phyloP scores from a whole-genome alignment of 2,113 vertebrate species.

The Poeciliopsis turrubarensis region DNA sequence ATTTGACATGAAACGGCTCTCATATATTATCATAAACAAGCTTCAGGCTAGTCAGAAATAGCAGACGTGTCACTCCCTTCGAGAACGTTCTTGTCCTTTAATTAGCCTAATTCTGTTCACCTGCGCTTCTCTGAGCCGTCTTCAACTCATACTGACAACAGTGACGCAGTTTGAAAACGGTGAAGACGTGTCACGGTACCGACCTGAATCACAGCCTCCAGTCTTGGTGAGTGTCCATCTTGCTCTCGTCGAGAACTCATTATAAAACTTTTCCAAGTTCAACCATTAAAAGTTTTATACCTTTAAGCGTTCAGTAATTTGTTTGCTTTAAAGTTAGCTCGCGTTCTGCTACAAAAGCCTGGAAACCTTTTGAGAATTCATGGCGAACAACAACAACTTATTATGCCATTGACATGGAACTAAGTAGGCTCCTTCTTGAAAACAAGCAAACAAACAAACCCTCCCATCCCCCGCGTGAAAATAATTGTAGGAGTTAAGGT shows the following conservation, averaged over 20 bases:
- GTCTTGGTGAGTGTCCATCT: constrained; percentile 49
- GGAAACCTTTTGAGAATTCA: not conserved
- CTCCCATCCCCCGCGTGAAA: not conserved
- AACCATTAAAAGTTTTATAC: not conserved
- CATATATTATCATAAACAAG: too few relatives aligned
- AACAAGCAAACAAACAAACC: not conserved
- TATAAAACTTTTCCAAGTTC: not conserved
- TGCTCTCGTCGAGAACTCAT: constrained; percentile 67
- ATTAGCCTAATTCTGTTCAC: not conserved
- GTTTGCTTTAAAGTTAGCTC: not conserved
- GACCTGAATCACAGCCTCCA: constrained; percentile 81
- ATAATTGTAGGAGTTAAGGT: not conserved
- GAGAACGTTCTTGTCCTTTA: not conserved
- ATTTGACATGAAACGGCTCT: too few relatives aligned
- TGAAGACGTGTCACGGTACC: constrained; percentile 4
- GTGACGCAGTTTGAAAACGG: not conserved
- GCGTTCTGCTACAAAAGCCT: not conserved
- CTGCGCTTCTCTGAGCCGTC: not conserved
- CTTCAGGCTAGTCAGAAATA: too few relatives aligned
- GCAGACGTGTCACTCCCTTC: too few relatives aligned
- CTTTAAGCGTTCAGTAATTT: not conserved
- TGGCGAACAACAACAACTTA: not conserved
- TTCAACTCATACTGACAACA: too few relatives aligned
- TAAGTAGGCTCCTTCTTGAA: not conserved
- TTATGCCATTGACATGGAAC: not conserved